phyloP scores from a whole-genome alignment of 2,113 vertebrate species.

The Agelaius tricolor region DNA sequence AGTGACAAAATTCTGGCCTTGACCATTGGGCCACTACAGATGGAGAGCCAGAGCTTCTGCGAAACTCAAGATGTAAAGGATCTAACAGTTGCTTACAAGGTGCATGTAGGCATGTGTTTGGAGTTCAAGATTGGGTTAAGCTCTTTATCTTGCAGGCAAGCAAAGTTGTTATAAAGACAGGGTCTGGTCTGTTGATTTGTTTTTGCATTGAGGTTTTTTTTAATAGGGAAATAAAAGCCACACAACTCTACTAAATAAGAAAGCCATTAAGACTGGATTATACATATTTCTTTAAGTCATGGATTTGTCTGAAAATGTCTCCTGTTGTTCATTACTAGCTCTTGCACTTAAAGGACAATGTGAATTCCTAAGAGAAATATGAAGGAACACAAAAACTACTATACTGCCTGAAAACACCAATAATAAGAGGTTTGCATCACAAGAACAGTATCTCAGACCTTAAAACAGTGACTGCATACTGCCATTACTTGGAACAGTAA shows the following conservation, averaged over 20 bases:
- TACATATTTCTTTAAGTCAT: not conserved
- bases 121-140: not conserved
- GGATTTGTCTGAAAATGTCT: not conserved
- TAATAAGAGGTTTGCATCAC: not conserved
- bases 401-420: not conserved
- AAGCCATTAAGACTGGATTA: not conserved
- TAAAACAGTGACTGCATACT: not conserved
- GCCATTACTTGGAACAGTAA: not conserved
- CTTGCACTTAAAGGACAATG: not conserved
- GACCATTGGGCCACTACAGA: not conserved
- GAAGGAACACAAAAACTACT: not conserved
- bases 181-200: not conserved
- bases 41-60: not conserved
- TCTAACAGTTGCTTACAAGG: not conserved
- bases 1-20: not conserved
- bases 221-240: not conserved
- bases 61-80: not conserved
- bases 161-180: not conserved
- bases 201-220: not conserved
- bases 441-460: not conserved
- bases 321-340: not conserved
- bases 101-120: not conserved
- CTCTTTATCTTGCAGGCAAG: not conserved
- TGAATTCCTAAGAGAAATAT: not conserved
- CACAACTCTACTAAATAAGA: not conserved